Evolutionary conservation across 2,888 invertebrate genomes (phyloP), one percentile per base, ranked within the genome.

Genomic region (Chymomyza procnemis): DNA sequence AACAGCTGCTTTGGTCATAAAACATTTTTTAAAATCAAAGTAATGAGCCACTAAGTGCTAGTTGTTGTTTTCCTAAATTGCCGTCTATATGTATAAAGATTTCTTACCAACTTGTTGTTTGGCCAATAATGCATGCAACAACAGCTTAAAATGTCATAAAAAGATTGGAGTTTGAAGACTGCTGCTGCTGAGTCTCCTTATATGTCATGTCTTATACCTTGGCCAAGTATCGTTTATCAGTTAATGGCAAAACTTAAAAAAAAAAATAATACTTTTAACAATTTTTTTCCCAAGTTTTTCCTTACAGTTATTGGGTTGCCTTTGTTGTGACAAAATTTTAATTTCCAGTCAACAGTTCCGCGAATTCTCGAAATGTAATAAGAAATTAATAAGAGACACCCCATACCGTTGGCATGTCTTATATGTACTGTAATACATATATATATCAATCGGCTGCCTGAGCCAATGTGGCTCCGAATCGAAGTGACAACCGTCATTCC

Each of bases 1-100:
- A 41, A 41, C 12, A 41, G 12, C 34, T 12, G 34, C n/a, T 41
- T 12, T 41, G 34, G 80, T 73, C 85, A 85, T 71, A 81, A 79
- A 75, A 77, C 77, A 76, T 80, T 83, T 80, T 75, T 75, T 67
- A 76, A n/a, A 77, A 77, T 41, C 34, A 12, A 41, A 12, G 34
- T 41, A 77, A 73, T 77, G 78, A 75, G 63, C 61, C 80, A 2
- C 34, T 78, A 82, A 82, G 82, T 82, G 85, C 80, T 68, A 75
- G 73, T 82, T 75, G 82, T 71, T 85, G 75, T 72, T 66, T 60
- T 26, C 41, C 57, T 26, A 9, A 41, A 41, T 12, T 41, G 34
- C 34, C 12, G 12, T 1, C 9, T 41, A 41, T 12, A 41, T 12
- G 6, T 12, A 12, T 14, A 12, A 12, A 1, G 2, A 5, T 12